Percentiles rank a stretch among this genome's conserved stretches.
Conservation (phyloP, 92 coral and sea anemone species). For the Phenganax subtilis region DNA sequence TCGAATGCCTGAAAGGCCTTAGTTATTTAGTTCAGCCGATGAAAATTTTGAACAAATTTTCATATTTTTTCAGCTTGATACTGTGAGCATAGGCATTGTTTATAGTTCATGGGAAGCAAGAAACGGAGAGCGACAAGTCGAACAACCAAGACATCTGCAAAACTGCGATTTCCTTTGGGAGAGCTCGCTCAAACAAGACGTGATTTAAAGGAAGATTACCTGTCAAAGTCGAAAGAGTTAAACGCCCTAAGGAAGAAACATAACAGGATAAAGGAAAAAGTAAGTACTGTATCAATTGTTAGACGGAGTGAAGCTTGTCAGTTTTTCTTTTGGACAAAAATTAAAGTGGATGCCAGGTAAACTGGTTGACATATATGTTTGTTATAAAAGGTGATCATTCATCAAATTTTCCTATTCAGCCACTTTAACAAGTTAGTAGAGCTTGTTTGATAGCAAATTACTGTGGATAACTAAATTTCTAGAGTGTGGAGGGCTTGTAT, state of each 20-base stretch:
- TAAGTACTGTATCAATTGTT: neutral
- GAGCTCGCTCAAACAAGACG: neutral
- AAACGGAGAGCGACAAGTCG: neutral
- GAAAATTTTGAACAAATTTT: constrained; percentile 41
- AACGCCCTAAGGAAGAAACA: neutral
- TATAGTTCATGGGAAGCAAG: neutral
- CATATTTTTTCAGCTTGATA: neutral
- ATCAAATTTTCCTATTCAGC: neutral
- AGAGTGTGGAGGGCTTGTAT: neutral
- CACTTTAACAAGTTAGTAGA: neutral
- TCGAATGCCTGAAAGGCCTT: neutral
- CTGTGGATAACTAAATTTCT: neutral
- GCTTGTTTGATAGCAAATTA: constrained; percentile 2
- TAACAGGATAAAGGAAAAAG: neutral
- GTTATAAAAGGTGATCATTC: neutral
- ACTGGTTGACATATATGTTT: neutral
- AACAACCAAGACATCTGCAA: neutral
- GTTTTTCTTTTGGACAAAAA: neutral
- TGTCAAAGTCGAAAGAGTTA: neutral
- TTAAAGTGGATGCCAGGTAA: neutral
- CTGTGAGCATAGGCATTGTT: too few species aligned
- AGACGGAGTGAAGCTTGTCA: neutral
- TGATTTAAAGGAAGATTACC: neutral
- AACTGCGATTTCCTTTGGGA: neutral
- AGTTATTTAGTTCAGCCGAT: neutral